Evolutionary conservation across 2,797 vertebrate genomes (phyloP).

Genomic region (Myotis planiceps): DNA sequence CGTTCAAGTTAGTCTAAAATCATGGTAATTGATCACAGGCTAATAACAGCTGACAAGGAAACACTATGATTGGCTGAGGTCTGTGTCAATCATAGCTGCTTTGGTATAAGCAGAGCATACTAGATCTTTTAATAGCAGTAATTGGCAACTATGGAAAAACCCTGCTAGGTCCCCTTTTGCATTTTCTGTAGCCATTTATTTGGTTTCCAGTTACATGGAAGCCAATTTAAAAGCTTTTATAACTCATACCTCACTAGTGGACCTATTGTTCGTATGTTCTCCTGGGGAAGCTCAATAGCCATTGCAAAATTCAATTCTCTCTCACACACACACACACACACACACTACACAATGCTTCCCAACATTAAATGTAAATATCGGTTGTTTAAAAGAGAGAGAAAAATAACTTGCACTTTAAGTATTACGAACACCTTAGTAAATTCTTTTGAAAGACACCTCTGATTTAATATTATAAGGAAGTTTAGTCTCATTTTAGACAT

Average conservation of each 20-base stretch:
- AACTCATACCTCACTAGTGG: constrained; percentile 76
- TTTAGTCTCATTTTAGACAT: constrained; percentile 72
- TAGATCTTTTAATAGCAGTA: constrained; percentile 77
- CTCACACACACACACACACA: neutral
- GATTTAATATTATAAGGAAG: constrained; percentile 44
- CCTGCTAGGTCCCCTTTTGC: constrained; percentile 63
- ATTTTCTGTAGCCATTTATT: constrained; percentile 75
- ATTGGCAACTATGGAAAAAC: constrained; percentile 67
- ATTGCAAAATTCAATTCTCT: constrained; percentile 74
- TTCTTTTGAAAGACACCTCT: constrained; percentile 65
- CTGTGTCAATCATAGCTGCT: constrained; percentile 80
- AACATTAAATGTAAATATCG: constrained; percentile 64
- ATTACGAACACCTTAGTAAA: constrained; percentile 66
- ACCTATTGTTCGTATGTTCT: constrained; percentile 77
- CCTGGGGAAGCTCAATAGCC: constrained; percentile 49
- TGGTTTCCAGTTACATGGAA: constrained; percentile 80
- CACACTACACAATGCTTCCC: constrained; percentile 35
- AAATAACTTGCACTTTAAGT: constrained; percentile 68
- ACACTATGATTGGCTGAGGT: constrained; percentile 77
- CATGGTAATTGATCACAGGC: constrained; percentile 77
- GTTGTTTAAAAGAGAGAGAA: constrained; percentile 45
- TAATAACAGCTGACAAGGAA: constrained; percentile 83
- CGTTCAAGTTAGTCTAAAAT: constrained; percentile 76
- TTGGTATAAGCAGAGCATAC: constrained; percentile 63
- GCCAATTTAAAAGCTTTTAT: constrained; percentile 81